Evolutionary conservation across 2,888 invertebrate genomes (phyloP), one percentile per base, ranked within the genome.

Genomic region (Hecatera dysodea): DNA sequence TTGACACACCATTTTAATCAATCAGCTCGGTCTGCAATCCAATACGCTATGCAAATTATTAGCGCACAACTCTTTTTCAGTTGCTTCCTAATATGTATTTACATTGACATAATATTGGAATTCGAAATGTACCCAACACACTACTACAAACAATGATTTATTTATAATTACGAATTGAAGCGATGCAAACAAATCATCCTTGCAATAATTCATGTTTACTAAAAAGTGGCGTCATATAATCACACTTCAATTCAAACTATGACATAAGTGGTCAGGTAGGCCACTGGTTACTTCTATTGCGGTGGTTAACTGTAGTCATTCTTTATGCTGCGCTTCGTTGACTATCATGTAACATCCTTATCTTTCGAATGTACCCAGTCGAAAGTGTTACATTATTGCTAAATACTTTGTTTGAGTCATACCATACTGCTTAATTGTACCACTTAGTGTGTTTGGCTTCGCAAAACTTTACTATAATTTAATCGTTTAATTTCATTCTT

Each of bases 371-470:
- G 87, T 83, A 85, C 87, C 85, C 78, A 79, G 85, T 90, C 85
- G 91, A 93, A 93, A 92, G 92, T 93, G 90, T 89, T 89, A 87
- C 85, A 86, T 84, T 87, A 86, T 91, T 90, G 89, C 90, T 84
- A 89, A 91, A 91, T 89, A 80, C 84, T 85, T 87, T 81, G 77
- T 83, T 83, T 77, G 68, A 83, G 74, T 82, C 77, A 80, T 39
- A 39, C 17, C 44, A 44, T 75, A 83, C 74, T 59, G 76, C 77
- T 74, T 84, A 75, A 79, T 82, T 73, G 76, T 86, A 82, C 71
- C 78, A 78, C 70, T 81, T 76, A 75, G 29, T 68, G 27, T 77
- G 63, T 81, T 72, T 69, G 59, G 52, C 46, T 59, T 78, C 39
- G 46, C 66, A 64, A 65, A 74, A 64, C 66, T 78, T 60, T 63